Conservation (phyloP, 1,140 invertebrate species). For the Drosophila athabasca region DNA sequence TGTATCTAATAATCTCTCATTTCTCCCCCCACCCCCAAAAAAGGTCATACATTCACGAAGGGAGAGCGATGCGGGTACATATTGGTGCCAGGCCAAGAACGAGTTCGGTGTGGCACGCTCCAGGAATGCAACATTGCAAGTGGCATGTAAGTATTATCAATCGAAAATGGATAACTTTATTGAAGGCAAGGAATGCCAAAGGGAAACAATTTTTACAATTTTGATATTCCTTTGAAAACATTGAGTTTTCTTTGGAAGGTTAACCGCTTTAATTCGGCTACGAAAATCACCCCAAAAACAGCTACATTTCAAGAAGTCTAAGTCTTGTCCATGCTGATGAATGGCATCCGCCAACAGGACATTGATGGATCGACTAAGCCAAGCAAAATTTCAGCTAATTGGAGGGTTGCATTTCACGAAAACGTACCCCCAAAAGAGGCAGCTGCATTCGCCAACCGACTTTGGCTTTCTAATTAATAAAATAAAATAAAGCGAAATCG, state of each 20-base stretch:
- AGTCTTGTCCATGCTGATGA: not conserved
- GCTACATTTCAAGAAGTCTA: no score
- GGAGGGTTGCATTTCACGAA: slow-evolving; percentile 54
- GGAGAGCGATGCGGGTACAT: slow-evolving; percentile 91
- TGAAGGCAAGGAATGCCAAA: no score
- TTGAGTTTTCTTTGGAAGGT: no score
- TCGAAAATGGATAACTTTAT: not conserved
- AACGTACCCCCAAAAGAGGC: slow-evolving; percentile 12
- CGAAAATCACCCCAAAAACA: no score
- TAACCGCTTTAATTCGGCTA: no score
- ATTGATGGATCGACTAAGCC: slow-evolving; percentile 60
- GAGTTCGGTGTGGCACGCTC: slow-evolving; percentile 90
- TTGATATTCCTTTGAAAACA: no score
- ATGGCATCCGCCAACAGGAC: slow-evolving; percentile 34
- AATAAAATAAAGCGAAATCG: slow-evolving; percentile 62
- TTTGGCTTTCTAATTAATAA: slow-evolving; percentile 64
- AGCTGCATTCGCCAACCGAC: slow-evolving; percentile 41
- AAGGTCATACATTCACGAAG: slow-evolving; percentile 80
- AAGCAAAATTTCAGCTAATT: slow-evolving; percentile 64
- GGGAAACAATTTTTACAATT: no score
- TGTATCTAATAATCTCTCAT: slow-evolving; percentile 37
- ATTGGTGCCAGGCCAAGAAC: slow-evolving; percentile 95
- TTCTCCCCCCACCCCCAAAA: not conserved
- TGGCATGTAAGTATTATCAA: slow-evolving; percentile 88
- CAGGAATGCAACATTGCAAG: slow-evolving; percentile 92